Evolutionary conservation across 1,140 invertebrate species (phyloP), one percentile per base, ranked within the genome.

Genomic region (Heliconius himera): DNA sequence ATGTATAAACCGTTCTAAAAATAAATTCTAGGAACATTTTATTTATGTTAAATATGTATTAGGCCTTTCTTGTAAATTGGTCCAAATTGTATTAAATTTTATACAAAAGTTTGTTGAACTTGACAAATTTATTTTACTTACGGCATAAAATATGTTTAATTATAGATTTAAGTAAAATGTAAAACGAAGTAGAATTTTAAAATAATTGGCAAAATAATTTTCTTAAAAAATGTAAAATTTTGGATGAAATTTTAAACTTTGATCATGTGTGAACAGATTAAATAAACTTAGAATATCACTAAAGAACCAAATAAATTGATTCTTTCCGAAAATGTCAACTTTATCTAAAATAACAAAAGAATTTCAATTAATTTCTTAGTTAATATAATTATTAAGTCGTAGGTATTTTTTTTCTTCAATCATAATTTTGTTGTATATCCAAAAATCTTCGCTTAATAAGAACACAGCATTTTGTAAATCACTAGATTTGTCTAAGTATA

Each of bases 21-120:
- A 70, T 70, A 75, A 36, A 74, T 71, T 78, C 76, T 83, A 84
- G 83, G 83, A 84, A 84, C 83, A 78, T 78, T 84, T 80, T 26
- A 1, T 16, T 29, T 26, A 29, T 60, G 0, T 4, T 46, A 16
- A 22, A 60, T 60, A 60, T 22, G n/a, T 60, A 60, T 26, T 60
- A 66, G 13, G 54, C n/a, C 20, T 60, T 66, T 16, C 60, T 29
- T 29, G 26, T 29, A 66, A 26, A 66, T 66, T 8, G 22, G 26
- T 66, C 13, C 60, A 66, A 66, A 66, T 4, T 66, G 9, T 13
- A 29, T 66, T 29, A 4, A 22, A 8, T 26, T 29, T 26, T 16
- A 26, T 66, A 56, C 26, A 51, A 20, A 51, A 51, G 6, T 51
- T 51, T 20, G 49, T 20, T 51, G 6, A 51, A 51, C 8, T 51